phyloP scores from a whole-genome alignment of 2,888 invertebrate genomes.

The Coleophora flavipennella region DNA sequence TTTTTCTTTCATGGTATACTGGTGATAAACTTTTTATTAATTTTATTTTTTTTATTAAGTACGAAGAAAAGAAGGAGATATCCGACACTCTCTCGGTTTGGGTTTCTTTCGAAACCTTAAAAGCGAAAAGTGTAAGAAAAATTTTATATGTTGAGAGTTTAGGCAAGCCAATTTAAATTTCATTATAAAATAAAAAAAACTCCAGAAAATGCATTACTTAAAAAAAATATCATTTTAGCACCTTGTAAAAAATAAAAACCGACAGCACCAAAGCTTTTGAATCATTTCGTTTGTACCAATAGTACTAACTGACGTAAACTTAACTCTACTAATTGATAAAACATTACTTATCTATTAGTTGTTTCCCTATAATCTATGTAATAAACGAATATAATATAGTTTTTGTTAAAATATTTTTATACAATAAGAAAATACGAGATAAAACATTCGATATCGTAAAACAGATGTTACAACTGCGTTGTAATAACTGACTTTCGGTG shows the following conservation, averaged over 20 bases:
- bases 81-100: constrained; percentile 34
- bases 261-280: too few relatives aligned
- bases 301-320: too few relatives aligned
- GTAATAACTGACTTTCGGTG: constrained; percentile 91
- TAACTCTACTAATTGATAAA: too few relatives aligned
- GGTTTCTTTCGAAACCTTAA: constrained; percentile 54
- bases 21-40: too few relatives aligned
- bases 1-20: too few relatives aligned
- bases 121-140: constrained; percentile 51
- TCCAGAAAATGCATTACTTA: too few relatives aligned
- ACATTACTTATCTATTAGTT: too few relatives aligned
- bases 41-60: too few relatives aligned
- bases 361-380: not conserved
- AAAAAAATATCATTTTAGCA: not conserved
- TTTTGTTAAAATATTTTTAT: not conserved
- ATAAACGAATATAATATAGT: not conserved
- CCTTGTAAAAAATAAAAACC: not conserved
- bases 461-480: constrained; percentile 75
- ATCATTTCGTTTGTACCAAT: too few relatives aligned
- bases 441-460: too few relatives aligned
- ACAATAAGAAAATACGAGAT: too few relatives aligned
- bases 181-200: not conserved
- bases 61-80: constrained; percentile 5
- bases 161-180: not conserved
- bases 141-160: too few relatives aligned